A percentile compares a stretch with the other conserved stretches of the same genome.
These are phyloP conservation scores for Neoitamus cyanurus DNA, from an alignment of 2,888 invertebrate species.

Conservation along the genomic window DNA sequence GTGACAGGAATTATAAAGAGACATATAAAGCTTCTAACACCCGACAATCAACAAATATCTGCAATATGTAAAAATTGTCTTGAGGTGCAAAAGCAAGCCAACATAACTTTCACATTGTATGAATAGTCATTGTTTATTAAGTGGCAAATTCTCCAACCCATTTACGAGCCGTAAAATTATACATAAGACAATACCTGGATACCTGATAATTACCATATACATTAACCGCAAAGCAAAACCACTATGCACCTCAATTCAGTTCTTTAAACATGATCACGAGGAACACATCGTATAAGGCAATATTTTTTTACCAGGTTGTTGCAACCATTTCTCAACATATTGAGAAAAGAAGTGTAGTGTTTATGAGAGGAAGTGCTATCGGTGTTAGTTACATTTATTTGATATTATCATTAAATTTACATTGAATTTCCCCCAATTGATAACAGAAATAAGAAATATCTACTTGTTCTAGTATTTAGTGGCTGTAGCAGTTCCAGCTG, in stretches of 20 bases:
- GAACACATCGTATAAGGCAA: not conserved
- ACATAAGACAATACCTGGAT: not conserved
- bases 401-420: not conserved
- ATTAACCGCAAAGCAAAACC: not conserved
- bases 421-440: not conserved
- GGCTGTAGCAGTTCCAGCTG: slow-evolving; percentile 22
- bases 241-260: not conserved
- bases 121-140: too few relatives aligned
- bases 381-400: not conserved
- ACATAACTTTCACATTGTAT: not conserved
- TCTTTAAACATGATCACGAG: not conserved
- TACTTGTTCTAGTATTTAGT: slow-evolving; percentile 8
- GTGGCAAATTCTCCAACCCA: not conserved
- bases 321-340: not conserved
- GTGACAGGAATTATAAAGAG: too few relatives aligned
- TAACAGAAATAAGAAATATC: not conserved
- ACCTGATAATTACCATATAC: not conserved
- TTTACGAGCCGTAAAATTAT: not conserved
- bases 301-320: not conserved
- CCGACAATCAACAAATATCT: too few relatives aligned
- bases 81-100: too few relatives aligned
- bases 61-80: too few relatives aligned
- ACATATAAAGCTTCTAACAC: too few relatives aligned
- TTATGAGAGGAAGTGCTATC: not conserved
- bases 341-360: not conserved